Evolutionary conservation across 2,113 vertebrate genomes (phyloP).

Genomic region (Proteles cristata): DNA sequence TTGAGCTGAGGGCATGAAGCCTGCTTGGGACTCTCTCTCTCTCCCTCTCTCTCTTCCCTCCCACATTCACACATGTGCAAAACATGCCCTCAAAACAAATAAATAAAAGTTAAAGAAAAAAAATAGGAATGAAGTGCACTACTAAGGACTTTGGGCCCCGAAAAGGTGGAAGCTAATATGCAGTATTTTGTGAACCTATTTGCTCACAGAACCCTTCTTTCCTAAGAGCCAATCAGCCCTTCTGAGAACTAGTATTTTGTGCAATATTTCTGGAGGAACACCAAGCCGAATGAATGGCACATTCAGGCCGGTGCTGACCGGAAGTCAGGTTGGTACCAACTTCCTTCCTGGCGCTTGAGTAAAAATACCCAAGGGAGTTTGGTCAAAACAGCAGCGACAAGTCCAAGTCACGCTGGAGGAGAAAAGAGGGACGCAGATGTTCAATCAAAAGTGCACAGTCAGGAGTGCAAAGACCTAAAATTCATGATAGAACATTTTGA

Average conservation of each 20-base stretch:
- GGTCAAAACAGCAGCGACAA: neutral
- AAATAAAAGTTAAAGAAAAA: no score
- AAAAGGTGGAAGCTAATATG: neutral
- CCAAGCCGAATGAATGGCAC: neutral
- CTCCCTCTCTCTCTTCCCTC: no score
- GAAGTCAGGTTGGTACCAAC: neutral
- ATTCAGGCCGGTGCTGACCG: neutral
- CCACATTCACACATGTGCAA: no score
- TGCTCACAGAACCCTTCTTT: neutral
- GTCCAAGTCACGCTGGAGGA: neutral
- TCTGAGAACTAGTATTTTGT: neutral
- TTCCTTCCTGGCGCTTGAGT: neutral
- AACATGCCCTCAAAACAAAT: no score
- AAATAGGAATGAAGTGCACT: neutral
- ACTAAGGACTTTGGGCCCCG: neutral
- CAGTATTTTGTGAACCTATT: neutral
- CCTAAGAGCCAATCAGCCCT: neutral
- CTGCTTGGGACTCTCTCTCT: no score
- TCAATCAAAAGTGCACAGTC: fast-evolving
- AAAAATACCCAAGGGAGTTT: neutral
- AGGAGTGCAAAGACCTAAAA: neutral
- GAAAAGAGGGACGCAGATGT: fast-evolving
- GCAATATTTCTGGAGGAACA: neutral
- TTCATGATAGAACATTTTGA: neutral
- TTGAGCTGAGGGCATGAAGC: no score